Conservation (phyloP, 2,797 vertebrate species). For the Siniperca obscura region DNA sequence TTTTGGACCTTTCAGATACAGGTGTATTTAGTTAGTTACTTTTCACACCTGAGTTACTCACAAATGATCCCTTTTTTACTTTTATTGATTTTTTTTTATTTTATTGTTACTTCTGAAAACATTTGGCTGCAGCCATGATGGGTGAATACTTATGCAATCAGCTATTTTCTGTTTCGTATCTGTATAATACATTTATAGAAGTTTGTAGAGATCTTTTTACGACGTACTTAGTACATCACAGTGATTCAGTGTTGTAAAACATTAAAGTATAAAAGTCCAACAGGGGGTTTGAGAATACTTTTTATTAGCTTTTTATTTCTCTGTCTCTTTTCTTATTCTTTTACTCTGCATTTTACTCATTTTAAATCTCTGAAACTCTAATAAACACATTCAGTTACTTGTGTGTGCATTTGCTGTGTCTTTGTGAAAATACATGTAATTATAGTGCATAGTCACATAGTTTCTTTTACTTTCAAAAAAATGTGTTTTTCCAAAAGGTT, state of each 20-base stretch:
- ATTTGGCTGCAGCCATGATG: background rate
- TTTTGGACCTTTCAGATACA: background rate
- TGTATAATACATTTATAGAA: background rate
- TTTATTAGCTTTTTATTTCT: conserved; percentile 7
- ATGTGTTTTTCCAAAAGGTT: conserved; percentile 42
- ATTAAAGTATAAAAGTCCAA: background rate
- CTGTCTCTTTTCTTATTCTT: conserved; percentile 18
- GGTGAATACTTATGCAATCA: background rate
- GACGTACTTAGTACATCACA: background rate
- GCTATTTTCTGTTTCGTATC: background rate
- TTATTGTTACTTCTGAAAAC: background rate
- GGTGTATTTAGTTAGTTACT: background rate
- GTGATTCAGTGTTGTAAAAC: conserved; percentile 24
- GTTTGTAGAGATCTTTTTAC: background rate
- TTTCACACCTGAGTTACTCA: background rate
- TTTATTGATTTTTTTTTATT: too few species aligned
- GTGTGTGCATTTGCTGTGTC: conserved; percentile 7
- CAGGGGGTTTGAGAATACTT: conserved; percentile 16
- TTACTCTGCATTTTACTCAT: conserved; percentile 48
- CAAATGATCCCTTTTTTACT: background rate
- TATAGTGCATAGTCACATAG: background rate
- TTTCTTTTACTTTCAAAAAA: conserved; percentile 14
- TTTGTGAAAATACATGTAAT: conserved; percentile 15
- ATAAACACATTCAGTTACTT: conserved; percentile 63
- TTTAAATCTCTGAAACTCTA: conserved; percentile 62